These are phyloP conservation scores for Burhinus oedicnemus DNA, from an alignment of 2,113 vertebrate species.

Conservation along the genomic window DNA sequence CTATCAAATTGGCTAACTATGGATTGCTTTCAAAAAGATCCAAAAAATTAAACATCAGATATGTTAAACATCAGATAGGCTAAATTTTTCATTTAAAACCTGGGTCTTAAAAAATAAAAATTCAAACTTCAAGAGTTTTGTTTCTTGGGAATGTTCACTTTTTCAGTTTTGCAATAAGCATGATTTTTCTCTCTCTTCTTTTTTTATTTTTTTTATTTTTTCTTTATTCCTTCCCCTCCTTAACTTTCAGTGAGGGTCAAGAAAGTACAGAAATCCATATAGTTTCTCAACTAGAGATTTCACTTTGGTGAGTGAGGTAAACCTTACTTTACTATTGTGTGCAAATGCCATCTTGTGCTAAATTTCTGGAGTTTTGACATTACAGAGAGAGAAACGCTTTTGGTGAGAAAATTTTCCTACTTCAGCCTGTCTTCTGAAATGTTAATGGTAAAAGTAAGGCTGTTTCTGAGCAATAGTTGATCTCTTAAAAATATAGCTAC, in stretches of 20 bases:
- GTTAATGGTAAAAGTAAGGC: not conserved
- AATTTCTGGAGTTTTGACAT: not conserved
- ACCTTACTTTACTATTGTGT: not conserved
- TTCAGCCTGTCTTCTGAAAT: slow-evolving; percentile 9
- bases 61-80: not conserved
- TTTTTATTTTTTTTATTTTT: not conserved
- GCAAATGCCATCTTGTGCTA: not conserved
- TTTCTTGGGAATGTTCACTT: not conserved
- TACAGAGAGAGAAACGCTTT: not conserved
- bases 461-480: not conserved
- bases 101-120: not conserved
- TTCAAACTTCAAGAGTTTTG: not conserved
- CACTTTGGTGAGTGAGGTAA: not conserved
- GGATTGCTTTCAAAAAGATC: not conserved
- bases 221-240: too few species aligned
- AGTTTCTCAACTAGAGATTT: not conserved
- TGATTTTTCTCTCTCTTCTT: not conserved
- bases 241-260: not conserved
- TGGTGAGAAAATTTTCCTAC: not conserved
- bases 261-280: not conserved
- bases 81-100: not conserved
- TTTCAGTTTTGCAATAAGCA: not conserved
- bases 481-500: not conserved
- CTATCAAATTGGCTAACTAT: not conserved
- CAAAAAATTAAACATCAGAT: not conserved